Conservation (phyloP, 2,888 invertebrate genomes). For the Fragum sueziense region DNA sequence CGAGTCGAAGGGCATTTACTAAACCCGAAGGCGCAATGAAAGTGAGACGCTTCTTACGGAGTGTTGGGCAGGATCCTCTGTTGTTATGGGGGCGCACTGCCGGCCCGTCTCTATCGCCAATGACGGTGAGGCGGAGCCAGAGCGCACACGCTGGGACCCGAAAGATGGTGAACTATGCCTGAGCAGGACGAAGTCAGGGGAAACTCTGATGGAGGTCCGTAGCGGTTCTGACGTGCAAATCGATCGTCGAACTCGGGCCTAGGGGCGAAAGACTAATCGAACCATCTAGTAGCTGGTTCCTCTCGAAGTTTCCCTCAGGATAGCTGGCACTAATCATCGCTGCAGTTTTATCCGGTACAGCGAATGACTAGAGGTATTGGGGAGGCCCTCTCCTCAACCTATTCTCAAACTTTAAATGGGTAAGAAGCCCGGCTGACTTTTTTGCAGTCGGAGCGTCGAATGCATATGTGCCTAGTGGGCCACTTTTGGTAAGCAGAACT, state of each 20-base stretch:
- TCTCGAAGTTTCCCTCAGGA: constrained; percentile 90
- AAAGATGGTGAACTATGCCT: constrained; percentile 90
- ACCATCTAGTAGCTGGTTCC: constrained; percentile 91
- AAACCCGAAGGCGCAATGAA: constrained; percentile 88
- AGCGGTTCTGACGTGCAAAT: constrained; percentile 91
- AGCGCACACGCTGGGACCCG: constrained; percentile 88
- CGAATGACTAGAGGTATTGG: constrained; percentile 89
- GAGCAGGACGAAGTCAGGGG: constrained; percentile 88
- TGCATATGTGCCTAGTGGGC: constrained; percentile 87
- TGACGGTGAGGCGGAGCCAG: constrained; percentile 83
- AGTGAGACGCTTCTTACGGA: constrained; percentile 84
- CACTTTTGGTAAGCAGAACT: constrained; percentile 91
- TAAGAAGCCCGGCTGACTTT: constrained; percentile 87
- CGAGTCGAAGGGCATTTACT: constrained; percentile 86
- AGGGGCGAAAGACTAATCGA: constrained; percentile 87
- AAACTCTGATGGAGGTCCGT: constrained; percentile 89
- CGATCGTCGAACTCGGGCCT: constrained; percentile 90
- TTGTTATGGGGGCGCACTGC: constrained; percentile 83
- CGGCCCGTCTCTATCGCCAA: constrained; percentile 83
- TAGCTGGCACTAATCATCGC: constrained; percentile 85
- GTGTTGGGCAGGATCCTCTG: constrained; percentile 66
- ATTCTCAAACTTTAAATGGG: constrained; percentile 91
- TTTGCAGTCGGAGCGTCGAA: constrained; percentile 84
- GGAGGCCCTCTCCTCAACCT: constrained; percentile 88
- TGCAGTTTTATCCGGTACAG: constrained; percentile 88